These are phyloP conservation scores for Protophormia terraenovae DNA, from an alignment of 2,888 invertebrate species.

Conservation along the genomic window DNA sequence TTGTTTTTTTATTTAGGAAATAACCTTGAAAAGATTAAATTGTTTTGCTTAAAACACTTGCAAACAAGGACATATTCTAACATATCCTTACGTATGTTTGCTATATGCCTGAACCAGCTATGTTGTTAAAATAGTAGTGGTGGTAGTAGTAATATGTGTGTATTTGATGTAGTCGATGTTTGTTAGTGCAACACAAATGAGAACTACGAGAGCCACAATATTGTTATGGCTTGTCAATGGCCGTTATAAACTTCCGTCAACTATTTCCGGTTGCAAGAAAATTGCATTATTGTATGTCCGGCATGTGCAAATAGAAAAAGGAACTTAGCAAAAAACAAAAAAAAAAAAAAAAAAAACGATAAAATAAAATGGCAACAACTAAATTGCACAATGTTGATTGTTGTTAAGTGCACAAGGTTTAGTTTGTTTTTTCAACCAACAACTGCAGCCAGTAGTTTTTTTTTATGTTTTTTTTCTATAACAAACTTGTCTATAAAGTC, in stretches of 20 bases:
- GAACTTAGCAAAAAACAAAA: not conserved
- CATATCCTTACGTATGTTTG: not conserved
- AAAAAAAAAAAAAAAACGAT: not conserved
- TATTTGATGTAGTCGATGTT: not conserved
- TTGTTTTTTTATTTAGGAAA: constrained; percentile 5
- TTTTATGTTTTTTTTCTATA: not conserved
- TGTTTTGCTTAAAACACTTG: not conserved
- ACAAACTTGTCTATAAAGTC: not conserved
- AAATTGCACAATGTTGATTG: constrained; percentile 29
- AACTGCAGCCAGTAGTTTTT: not conserved
- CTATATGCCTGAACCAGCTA: not conserved
- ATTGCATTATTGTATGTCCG: constrained; percentile 69
- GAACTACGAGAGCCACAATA: constrained; percentile 40
- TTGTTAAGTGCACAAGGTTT: not conserved
- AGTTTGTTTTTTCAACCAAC: not conserved
- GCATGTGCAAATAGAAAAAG: constrained; percentile 7
- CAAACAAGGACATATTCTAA: not conserved
- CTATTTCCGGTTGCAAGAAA: constrained; percentile 71
- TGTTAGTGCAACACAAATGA: not conserved
- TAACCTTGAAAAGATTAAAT: constrained; percentile 59
- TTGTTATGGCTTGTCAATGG: constrained; percentile 65
- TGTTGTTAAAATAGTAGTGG: not conserved
- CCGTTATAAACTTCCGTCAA: constrained; percentile 70
- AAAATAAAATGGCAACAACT: constrained; percentile 12
- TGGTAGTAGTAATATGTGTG: not conserved